Percentiles rank a stretch among this genome's conserved stretches.
Evolutionary conservation across 2,113 vertebrate species (phyloP).

Genomic region (Perccottus glenii): DNA sequence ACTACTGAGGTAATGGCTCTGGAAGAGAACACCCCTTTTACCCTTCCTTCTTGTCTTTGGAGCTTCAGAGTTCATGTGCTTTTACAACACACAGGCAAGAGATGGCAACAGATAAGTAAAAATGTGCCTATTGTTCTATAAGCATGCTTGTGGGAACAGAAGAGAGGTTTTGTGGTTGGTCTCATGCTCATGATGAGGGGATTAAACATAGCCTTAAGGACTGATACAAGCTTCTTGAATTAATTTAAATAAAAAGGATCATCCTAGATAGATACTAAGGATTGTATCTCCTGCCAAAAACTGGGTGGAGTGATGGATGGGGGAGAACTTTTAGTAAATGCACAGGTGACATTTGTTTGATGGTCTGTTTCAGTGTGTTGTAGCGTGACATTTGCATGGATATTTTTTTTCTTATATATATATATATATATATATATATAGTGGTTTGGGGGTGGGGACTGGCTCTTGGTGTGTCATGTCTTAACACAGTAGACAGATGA

Average conservation of each 20-base stretch:
- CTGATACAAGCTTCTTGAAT: conserved; percentile 43
- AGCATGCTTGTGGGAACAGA: conserved; percentile 48
- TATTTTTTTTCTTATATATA: no score
- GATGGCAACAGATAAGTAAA: conserved; percentile 48
- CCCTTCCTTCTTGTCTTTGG: conserved; percentile 10
- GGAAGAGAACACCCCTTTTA: conserved; percentile 36
- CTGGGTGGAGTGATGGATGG: conserved; percentile 7
- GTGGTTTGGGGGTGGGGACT: conserved; percentile 29
- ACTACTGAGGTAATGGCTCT: conserved; percentile 72
- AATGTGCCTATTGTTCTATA: conserved; percentile 34
- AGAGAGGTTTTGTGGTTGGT: conserved; percentile 44
- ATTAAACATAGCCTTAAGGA: conserved; percentile 48
- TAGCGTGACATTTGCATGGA: no score
- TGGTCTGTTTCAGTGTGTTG: conserved; percentile 53
- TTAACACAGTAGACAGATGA: conserved; percentile 58
- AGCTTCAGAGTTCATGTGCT: not conserved
- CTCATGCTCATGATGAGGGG: conserved; percentile 43
- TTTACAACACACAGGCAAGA: conserved; percentile 34
- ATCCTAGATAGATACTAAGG: conserved; percentile 53
- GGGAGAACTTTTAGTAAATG: conserved; percentile 40
- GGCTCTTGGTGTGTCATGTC: conserved; percentile 46
- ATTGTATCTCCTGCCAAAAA: conserved; percentile 39
- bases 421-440: no score
- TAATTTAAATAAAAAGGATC: conserved; percentile 54
- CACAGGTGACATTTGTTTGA: conserved; percentile 65